Percentiles rank a stretch among this genome's conserved stretches.
Evolutionary conservation across 2,113 vertebrate genomes (phyloP).

Genomic region (Petroica traversi): DNA sequence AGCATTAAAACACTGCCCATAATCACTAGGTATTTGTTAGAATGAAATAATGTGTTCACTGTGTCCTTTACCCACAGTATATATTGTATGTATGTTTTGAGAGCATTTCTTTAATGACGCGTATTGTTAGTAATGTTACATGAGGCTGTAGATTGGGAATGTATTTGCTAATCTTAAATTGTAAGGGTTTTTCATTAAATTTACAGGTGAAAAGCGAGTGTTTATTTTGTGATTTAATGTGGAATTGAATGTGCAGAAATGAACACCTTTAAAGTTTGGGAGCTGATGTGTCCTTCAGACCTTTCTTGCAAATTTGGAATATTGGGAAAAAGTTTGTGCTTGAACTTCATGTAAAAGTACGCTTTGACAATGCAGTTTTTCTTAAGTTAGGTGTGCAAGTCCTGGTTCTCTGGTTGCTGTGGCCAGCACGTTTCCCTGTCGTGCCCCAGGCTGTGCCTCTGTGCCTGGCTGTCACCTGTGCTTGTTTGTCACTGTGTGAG

Average conservation of each 20-base stretch:
- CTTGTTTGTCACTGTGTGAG: not conserved
- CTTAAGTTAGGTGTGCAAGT: not conserved
- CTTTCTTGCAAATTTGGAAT: conserved; percentile 12
- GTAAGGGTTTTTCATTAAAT: conserved; percentile 26
- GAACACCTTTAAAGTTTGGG: not conserved
- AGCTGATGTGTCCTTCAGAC: not conserved
- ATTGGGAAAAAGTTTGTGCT: conserved; percentile 13
- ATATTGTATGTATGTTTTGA: conserved; percentile 45
- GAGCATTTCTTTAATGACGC: conserved; percentile 25
- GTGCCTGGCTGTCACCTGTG: not conserved
- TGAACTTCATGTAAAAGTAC: not conserved
- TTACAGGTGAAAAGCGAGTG: not conserved
- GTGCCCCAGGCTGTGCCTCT: not conserved
- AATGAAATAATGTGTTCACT: conserved; percentile 25
- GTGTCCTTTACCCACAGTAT: conserved; percentile 1
- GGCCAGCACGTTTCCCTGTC: not conserved
- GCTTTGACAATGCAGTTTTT: not conserved
- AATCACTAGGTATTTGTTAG: conserved; percentile 16
- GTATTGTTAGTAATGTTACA: conserved; percentile 35
- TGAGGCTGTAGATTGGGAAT: conserved; percentile 15
- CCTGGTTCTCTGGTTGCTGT: not conserved
- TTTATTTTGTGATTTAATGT: conserved; percentile 30
- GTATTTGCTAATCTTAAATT: conserved; percentile 2
- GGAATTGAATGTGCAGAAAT: conserved; percentile 31
- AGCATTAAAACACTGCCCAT: conserved; percentile 11